phyloP scores from a whole-genome alignment of 2,888 invertebrate genomes.

The Noctua fimbriata region DNA sequence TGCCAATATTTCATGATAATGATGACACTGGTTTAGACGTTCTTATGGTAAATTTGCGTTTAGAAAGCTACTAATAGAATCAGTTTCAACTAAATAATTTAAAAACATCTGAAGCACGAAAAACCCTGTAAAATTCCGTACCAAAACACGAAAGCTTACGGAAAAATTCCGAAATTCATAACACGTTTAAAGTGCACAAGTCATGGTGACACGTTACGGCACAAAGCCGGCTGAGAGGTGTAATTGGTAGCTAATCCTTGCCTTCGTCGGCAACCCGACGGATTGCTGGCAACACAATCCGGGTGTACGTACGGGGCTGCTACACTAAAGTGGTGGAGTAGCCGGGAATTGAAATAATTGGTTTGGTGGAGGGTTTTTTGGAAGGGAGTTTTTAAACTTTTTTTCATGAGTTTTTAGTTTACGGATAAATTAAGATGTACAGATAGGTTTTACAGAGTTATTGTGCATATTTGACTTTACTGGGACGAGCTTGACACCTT shows the following conservation, averaged over 20 bases:
- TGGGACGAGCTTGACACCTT: not conserved
- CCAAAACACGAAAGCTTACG: conserved; percentile 12
- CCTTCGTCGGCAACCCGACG: conserved; percentile 74
- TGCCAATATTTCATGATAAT: not conserved
- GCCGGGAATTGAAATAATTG: conserved; percentile 32
- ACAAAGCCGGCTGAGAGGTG: conserved; percentile 77
- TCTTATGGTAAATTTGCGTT: fast-evolving
- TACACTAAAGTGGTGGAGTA: conserved; percentile 8
- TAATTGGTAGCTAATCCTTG: conserved; percentile 87
- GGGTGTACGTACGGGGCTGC: conserved; percentile 53
- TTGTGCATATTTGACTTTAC: not conserved
- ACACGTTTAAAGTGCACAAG: conserved; percentile 72
- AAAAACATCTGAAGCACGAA: not conserved
- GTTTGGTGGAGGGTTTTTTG: not conserved
- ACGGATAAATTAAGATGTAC: not conserved
- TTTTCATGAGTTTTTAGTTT: not conserved
- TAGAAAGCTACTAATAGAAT: not conserved
- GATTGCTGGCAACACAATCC: conserved; percentile 67
- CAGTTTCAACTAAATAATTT: not conserved
- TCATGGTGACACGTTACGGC: conserved; percentile 65
- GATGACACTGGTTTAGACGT: not conserved
- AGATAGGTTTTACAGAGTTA: not conserved
- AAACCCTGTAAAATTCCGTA: conserved; percentile 8
- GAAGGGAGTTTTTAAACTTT: not conserved
- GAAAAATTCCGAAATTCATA: conserved; percentile 64